Evolutionary conservation across 2,888 invertebrate genomes (phyloP), one percentile per base, ranked within the genome.

Genomic region (Temnothorax ravouxi): DNA sequence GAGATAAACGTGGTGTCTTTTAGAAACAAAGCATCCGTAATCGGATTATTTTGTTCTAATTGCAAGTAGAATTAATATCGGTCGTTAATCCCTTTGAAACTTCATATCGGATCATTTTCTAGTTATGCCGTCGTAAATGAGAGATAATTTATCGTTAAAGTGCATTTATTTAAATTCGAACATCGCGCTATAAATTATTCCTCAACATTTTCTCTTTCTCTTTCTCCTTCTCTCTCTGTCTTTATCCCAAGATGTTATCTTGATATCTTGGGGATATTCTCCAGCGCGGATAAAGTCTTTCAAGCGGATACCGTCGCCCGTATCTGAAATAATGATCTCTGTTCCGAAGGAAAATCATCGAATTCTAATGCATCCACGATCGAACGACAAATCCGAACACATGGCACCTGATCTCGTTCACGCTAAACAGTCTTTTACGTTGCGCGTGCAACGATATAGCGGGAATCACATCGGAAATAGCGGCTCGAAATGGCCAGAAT

Each of bases 391-490:
- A 79, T 79, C 79, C 59, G 79, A 25, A 47, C 71, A 44, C 34
- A n/a, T n/a, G n/a, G n/a, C n/a, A 0, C 44, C 56, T 2, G 29
- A 62, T 47, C 62, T 38, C 75, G n/a, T 85, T 64, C 52, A 18
- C 38, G 38, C 75, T 64, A 87, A 80, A 72, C 82, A 44, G 75
- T 62, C 67, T 59, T 79, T 72, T 84, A 75, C 88, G 84, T 84
- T 86, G 21, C 34, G 59, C 34, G 59, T 81, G 72, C 85, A 38
- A 64, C 75, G 76, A 47, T 25, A 47, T 21, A 18, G 72, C 44
- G 29, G 44, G n/a, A 80, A 80, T 80, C 47, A 47, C 66, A 47
- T 56, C 34, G 52, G 83, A 80, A 83, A 80, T 62, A 54, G 69
- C 18, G 50, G 61, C 11, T 25, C 82, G 50, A 47, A 77, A 59